Base-by-base conservation (phyloP, 2,113 vertebrate genomes). In the Capreolus pygargus region DNA sequence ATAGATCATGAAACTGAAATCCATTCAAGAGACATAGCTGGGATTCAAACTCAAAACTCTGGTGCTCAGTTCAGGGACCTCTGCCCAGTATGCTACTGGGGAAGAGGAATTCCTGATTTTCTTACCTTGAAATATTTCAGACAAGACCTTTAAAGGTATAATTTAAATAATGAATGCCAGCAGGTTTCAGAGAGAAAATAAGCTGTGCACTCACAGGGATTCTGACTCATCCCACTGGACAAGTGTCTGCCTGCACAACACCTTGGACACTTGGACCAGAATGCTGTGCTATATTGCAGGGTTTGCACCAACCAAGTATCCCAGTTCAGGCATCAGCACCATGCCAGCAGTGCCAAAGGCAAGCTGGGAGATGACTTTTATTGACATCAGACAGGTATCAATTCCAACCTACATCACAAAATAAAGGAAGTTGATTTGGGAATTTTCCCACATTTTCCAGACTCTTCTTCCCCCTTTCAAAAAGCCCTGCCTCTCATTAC, bases 161-260 rank as follows among this genome's bases (percentile, higher is more conserved):
- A 94, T 92, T 96, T 96, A 89, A 92, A 86, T 83, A 30, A 43
- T 13, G 85, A 94, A 89, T 30, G 23, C 36, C 84, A 91, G 55
- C 27, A 95, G 17, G 5, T 74, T 92, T 97, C 96, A 61, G 60
- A 30, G 36, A 94, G 43, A 64, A 55, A 81, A 83, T 28, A 61
- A 89, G 10, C 17, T 54, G 25, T 39, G 14, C 28, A 52, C 25
- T 90, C 19, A 19, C 58, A 57, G 25, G 19, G 19, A 94, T 55
- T 61, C 74, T 74, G 93, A 94, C 27, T 92, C 81, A 45, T 47
- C 28, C 7, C 25, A 15, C 13, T 3, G 50, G 47, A 84, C 33
- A 81, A 82, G 36, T 74, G 47, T 92, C 81, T 67, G 14, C 47
- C 30, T 36, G 5, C 45, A 50, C 7, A 81, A 2, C 30, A 27